These are phyloP conservation scores for Buceros bicornis DNA, from an alignment of 2,797 vertebrate species.

Conservation along the genomic window DNA sequence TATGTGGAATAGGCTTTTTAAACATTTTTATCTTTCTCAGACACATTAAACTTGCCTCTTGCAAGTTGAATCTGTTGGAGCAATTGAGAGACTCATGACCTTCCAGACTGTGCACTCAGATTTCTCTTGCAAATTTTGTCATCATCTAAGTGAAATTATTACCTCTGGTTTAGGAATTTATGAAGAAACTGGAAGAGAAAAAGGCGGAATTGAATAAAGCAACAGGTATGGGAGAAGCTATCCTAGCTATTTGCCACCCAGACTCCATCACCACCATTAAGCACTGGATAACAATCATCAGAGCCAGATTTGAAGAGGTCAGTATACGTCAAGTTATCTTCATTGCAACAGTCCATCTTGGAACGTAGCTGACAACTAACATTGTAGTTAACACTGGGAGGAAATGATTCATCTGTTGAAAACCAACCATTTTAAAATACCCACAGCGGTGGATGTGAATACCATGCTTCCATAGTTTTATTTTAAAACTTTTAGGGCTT, in stretches of 20 bases:
- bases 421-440: slow-evolving; percentile 48
- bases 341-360: background rate
- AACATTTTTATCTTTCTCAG: background rate
- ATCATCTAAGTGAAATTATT: slow-evolving; percentile 51
- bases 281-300: slow-evolving; percentile 99
- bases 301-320: slow-evolving; percentile 98
- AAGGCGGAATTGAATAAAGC: slow-evolving; percentile 91
- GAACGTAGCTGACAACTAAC: background rate
- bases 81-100: background rate
- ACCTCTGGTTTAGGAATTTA: slow-evolving; percentile 89
- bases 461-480: background rate
- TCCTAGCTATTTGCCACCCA: slow-evolving; percentile 95
- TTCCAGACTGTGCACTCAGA: background rate
- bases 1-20: background rate
- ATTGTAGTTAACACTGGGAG: background rate
- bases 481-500: slow-evolving; percentile 3
- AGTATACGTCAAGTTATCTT: slow-evolving; percentile 52
- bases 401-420: slow-evolving; percentile 39
- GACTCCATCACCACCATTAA: slow-evolving; percentile 99
- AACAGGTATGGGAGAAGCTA: slow-evolving; percentile 91
- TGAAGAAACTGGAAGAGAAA: slow-evolving; percentile 96
- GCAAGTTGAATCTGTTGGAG: background rate
- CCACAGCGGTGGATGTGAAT: background rate
- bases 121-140: slow-evolving; percentile 44
- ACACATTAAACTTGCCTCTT: background rate